These are phyloP conservation scores for Geotrypetes seraphini DNA, from an alignment of 2,797 vertebrate genomes.

Conservation along the genomic window DNA sequence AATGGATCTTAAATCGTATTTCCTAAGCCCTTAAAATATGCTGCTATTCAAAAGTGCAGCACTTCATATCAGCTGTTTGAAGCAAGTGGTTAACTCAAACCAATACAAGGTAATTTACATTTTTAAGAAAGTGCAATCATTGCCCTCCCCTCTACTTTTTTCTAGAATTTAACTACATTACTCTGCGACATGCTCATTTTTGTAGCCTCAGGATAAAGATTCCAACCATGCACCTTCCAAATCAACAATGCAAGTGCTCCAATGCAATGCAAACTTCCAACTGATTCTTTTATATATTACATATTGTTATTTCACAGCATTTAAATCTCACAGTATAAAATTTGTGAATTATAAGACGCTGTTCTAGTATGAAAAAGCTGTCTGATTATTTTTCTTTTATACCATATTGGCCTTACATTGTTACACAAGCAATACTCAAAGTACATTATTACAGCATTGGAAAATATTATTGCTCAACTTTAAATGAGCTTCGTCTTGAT, in stretches of 20 bases:
- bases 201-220: no score
- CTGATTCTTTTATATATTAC: neutral
- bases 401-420: slow-evolving; percentile 12
- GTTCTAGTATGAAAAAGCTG: slow-evolving; percentile 22
- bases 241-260: neutral
- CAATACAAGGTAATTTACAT: no score
- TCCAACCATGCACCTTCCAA: neutral
- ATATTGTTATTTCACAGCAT: slow-evolving; percentile 35
- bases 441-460: slow-evolving; percentile 20
- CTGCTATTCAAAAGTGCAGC: no score
- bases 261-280: slow-evolving; percentile 2
- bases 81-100: no score
- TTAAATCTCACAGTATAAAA: slow-evolving; percentile 35
- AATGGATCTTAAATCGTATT: no score
- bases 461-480: slow-evolving; percentile 38
- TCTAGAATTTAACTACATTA: no score
- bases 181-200: no score
- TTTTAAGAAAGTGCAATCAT: no score
- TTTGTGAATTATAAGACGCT: slow-evolving; percentile 19
- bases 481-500: slow-evolving; percentile 27
- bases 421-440: slow-evolving; percentile 22
- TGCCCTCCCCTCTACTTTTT: no score
- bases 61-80: no score
- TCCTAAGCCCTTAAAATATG: no score
- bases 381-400: slow-evolving; percentile 20